Base-by-base conservation (phyloP, 2,797 vertebrate species). In the Mormyrops attenuatus region DNA sequence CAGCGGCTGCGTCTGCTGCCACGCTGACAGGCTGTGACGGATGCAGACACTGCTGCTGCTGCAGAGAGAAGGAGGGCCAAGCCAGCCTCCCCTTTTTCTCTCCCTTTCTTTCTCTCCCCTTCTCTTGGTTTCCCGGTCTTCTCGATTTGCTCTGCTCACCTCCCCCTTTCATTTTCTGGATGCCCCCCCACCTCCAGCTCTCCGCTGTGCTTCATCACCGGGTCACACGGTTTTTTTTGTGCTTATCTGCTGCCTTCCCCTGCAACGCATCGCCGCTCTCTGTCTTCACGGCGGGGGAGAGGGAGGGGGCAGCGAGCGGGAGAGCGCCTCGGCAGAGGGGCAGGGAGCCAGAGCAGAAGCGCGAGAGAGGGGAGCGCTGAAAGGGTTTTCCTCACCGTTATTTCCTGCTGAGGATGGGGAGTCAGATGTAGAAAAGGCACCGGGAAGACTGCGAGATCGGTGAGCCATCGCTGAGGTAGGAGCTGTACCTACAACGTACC, bases 221-320 rank as follows among this genome's bases (percentile, higher is more conserved):
- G 85, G 84, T 88, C 88, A 52, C 26, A 26, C 44, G 63, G 88
- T 89, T 91, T 89, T 89, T 91, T 89, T 90, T 77, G 88, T 8
- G 77, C 88, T 91, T 49, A 47, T 49, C 49, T 38, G 17, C 82
- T 87, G 53, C 89, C 44, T 89, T 84, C 44, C 53, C 44, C 88
- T 87, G 52, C 88, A 49, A 86, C 87, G 63, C 89, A 50, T 44
- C 88, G 88, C 85, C 9, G 55, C 89, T 66, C 49, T 41, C 60
- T 87, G 63, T 49, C 57, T 85, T 63, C 52, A 85, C 44, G 49
- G 87, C 44, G 87, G 53, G 85, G 41, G 92, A 92, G 90, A 88
- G 38, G 91, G 90, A 89, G 89, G 90, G 88, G 91, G 90, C 92
- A 91, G 90, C 89, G 49, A 88, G 80, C 0, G 66, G 41, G 57